Base-by-base conservation (phyloP, 2,113 vertebrate genomes). In the Osmerus mordax region DNA sequence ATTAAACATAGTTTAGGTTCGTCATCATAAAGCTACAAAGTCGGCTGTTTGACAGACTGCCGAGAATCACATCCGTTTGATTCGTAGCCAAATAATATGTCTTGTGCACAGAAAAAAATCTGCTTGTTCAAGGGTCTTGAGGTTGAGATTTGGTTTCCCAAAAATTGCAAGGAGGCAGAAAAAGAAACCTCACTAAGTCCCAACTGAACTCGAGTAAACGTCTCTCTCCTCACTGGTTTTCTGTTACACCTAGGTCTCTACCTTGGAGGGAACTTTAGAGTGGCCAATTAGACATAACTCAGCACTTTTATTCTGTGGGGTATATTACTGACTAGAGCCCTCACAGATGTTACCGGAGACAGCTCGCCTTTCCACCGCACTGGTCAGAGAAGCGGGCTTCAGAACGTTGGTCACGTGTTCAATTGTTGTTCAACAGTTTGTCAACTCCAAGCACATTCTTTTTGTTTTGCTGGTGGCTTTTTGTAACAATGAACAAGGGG, bases 61-160 rank as follows among this genome's bases (percentile, higher is more conserved):
- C 4, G 19, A 60, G 19, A n/a, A 23, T 59, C 23, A 63, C 25
- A 11, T 29, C 2, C 3, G 61, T 7, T 63, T 25, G 61, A 16
- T 32, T 11, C 2, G 12, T 1, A 3, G 61, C 25, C 12, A 63
- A 25, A 14, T 5, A 15, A 56, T n/a, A 16, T 63, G 25, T 63
- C 25, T 28, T 32, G 28, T 25, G 28, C n/a, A 56, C 13, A 65
- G 7, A 36, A 65, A n/a, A 28, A 18, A 65, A 15, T 47, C 29
- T 15, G n/a, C 14, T 15, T 9, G 18, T 21, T 19, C 47, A 13
- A 13, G 11, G 9, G 8, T 12, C 36, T 15, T 28, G 19, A 67
- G n/a, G 32, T n/a, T 15, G 23, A 54, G 66, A 68, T 68, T 68
- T 55, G 14, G 66, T 68, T 55, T 68, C 66, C 28, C 15, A 11